Percentiles rank a stretch among this genome's conserved stretches.
These are phyloP conservation scores for Xiphias gladius DNA, from an alignment of 2,113 vertebrate species.

Conservation along the genomic window DNA sequence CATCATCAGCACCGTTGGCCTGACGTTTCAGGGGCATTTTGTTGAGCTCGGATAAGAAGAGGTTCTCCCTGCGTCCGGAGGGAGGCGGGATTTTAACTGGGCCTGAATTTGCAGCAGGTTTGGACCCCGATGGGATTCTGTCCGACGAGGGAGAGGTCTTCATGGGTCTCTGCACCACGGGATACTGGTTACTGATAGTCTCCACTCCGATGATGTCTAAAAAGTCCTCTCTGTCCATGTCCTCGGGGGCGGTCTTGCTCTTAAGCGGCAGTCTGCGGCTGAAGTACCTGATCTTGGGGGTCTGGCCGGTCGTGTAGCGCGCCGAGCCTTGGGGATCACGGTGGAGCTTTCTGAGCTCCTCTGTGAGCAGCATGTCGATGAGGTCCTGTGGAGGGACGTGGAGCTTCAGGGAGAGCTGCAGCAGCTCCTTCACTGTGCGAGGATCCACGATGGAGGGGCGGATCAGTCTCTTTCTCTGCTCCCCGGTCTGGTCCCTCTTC, in stretches of 20 bases:
- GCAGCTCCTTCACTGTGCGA: constrained; percentile 90
- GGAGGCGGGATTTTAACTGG: constrained; percentile 67
- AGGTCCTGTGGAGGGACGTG: constrained; percentile 97
- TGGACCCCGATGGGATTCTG: constrained; percentile 81
- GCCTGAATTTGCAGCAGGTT: constrained; percentile 62
- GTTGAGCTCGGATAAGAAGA: constrained; percentile 85
- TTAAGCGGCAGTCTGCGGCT: constrained; percentile 86
- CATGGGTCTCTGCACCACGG: constrained; percentile 85
- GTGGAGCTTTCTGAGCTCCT: constrained; percentile 89
- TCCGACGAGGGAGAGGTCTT: constrained; percentile 84
- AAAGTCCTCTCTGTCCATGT: constrained; percentile 93
- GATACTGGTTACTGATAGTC: constrained; percentile 87
- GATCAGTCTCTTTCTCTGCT: constrained; percentile 84
- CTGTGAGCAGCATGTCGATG: constrained; percentile 93
- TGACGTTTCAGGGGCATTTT: constrained; percentile 89
- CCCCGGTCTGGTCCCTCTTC: constrained; percentile 80
- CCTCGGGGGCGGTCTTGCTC: constrained; percentile 87
- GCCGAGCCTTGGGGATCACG: constrained; percentile 81
- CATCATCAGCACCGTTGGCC: constrained; percentile 70
- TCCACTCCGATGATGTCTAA: constrained; percentile 92
- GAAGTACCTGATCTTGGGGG: constrained; percentile 87
- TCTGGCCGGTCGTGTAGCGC: constrained; percentile 85
- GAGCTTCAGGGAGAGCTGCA: constrained; percentile 94
- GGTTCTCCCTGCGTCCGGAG: constrained; percentile 86
- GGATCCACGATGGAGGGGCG: constrained; percentile 90